Base-by-base conservation (phyloP, 2,888 invertebrate genomes). In the Brachyptera risi region DNA sequence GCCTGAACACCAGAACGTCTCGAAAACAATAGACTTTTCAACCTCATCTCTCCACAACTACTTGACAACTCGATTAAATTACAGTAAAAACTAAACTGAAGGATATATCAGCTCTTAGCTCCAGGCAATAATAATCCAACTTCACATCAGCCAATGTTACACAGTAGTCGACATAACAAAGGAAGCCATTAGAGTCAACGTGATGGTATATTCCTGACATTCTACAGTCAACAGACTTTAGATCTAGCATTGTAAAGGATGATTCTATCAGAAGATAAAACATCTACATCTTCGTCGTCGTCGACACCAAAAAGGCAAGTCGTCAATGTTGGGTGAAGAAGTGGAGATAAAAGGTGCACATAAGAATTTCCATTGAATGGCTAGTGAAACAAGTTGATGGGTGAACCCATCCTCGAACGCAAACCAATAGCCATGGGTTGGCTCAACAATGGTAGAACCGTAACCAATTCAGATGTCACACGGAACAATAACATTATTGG, bases 401-500 rank as follows among this genome's bases (percentile, higher is more conserved):
- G 60, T 47, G 60, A 61, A 27, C 56, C 38, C 56, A n/a, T n/a
- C n/a, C 50, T 54, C 54, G 54, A 59, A 47, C n/a, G n/a, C 59
- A 59, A n/a, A 21, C 42, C 4, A 42, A 42, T 42, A 42, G 42
- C 42, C 21, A n/a, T n/a, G n/a, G 23, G 49, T 24, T 49, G 49
- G 37, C 56, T 15, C 35, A 50, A 61, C 61, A 61, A 61, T 58
- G 61, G 40, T 24, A n/a, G 37, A 50, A 37, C 61, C 61, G 61
- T 61, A 58, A 40, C 61, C 61, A 61, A 61, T 61, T 57, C 61
- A 61, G 24, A 61, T 61, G 61, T 61, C 61, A 61, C 61, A 61
- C 50, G 31, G 38, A 58, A 61, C 61, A 61, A 61, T 61, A 61
- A 56, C 49, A n/a, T 58, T 47, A 57, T 54, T 37, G 54, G 54